Evolutionary conservation across 2,888 invertebrate genomes (phyloP).

Genomic region (Polydrusus cervinus): DNA sequence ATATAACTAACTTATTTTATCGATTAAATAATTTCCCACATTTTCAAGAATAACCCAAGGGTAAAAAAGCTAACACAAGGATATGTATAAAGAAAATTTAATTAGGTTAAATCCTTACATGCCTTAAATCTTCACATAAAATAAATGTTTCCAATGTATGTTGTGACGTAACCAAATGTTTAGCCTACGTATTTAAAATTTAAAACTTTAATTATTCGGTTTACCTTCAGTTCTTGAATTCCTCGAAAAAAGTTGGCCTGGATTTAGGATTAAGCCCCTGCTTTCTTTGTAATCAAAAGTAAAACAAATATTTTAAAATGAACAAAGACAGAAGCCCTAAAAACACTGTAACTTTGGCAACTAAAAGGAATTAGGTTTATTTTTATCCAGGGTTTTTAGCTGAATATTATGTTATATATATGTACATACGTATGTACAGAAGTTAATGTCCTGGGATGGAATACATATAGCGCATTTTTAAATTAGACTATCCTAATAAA

Average conservation of each 20-base stretch:
- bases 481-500: no score
- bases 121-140: constrained; percentile 24
- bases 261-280: constrained; percentile 35
- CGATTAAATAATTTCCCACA: no score
- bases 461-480: no score
- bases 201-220: constrained; percentile 45
- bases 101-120: constrained; percentile 40
- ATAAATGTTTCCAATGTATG: constrained; percentile 42
- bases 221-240: constrained; percentile 30
- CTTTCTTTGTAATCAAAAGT: constrained; percentile 26
- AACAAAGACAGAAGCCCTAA: constrained; percentile 13
- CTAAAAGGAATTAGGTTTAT: background rate
- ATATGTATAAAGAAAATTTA: constrained; percentile 39
- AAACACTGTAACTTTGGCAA: constrained; percentile 15
- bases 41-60: no score
- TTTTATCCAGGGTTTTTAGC: no score
- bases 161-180: constrained; percentile 30
- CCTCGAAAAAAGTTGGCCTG: constrained; percentile 37
- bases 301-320: constrained; percentile 29
- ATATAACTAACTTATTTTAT: no score
- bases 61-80: background rate
- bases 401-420: no score
- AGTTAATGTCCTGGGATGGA: no score
- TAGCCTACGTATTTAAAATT: constrained; percentile 38
- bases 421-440: no score